Evolutionary conservation across 1,140 invertebrate genomes (phyloP).

Genomic region (Meloidogyne floridensis): DNA sequence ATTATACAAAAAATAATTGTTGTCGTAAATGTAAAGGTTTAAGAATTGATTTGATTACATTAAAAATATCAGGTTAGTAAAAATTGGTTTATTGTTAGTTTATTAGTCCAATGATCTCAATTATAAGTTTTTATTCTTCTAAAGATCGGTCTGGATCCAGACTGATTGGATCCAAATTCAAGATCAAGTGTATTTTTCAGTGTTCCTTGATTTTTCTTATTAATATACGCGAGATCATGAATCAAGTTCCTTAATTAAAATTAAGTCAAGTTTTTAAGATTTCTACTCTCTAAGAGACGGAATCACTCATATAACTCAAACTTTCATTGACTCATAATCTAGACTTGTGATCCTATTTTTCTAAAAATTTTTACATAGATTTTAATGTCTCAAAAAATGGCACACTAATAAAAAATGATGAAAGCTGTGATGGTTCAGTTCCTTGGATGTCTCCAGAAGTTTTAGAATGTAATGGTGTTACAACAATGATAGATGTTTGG

Average conservation of each 20-base stretch:
- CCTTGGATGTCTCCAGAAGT: constrained; percentile 42
- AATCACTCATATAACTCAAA: no score
- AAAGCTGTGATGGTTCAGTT: constrained; percentile 35
- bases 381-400: constrained; percentile 20
- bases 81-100: no score
- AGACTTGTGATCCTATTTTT: constrained; percentile 14
- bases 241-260: no score
- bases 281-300: no score
- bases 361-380: background rate
- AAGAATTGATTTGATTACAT: constrained; percentile 32
- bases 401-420: background rate
- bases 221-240: no score
- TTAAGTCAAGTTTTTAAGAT: no score
- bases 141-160: no score
- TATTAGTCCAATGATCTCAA: no score
- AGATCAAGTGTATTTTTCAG: no score
- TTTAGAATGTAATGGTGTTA: constrained; percentile 10
- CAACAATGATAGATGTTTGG: constrained; percentile 29
- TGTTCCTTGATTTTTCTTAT: no score
- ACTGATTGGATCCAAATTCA: no score
- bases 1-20: constrained; percentile 8
- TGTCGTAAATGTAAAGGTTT: constrained; percentile 29
- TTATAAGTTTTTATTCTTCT: no score
- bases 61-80: constrained; percentile 31
- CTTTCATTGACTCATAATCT: background rate